Percentiles rank a stretch among this genome's conserved stretches.
These are phyloP conservation scores for Protodeltote pygarga DNA, from an alignment of 2,888 invertebrate species.

Conservation along the genomic window DNA sequence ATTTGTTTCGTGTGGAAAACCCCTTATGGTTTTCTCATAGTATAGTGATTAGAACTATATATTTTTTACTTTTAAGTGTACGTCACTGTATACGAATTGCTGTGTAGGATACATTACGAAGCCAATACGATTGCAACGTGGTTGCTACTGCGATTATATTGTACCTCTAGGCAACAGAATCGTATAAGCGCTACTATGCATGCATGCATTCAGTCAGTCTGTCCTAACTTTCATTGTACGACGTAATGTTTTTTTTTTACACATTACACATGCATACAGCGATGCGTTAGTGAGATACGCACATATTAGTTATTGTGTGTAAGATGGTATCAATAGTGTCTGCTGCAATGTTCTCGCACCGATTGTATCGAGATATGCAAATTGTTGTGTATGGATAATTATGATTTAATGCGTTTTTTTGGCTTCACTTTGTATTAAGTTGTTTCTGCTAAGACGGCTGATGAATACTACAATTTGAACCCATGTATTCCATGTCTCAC, in stretches of 20 bases:
- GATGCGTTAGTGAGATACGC: constrained; percentile 26
- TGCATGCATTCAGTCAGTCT: too few species aligned
- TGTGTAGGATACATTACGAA: too few species aligned
- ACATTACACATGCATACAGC: background rate
- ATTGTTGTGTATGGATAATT: constrained; percentile 29
- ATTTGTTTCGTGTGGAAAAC: too few species aligned
- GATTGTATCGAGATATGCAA: constrained; percentile 43
- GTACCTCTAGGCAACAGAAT: too few species aligned
- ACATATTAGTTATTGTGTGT: constrained; percentile 29
- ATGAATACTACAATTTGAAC: background rate
- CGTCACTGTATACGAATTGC: too few species aligned
- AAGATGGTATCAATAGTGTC: constrained; percentile 38
- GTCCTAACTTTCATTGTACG: background rate
- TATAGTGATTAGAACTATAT: too few species aligned
- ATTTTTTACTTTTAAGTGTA: too few species aligned
- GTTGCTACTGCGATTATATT: too few species aligned
- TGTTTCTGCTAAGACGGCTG: constrained; percentile 3
- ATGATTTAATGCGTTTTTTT: constrained; percentile 9
- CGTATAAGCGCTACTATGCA: too few species aligned
- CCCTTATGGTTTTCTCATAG: too few species aligned
- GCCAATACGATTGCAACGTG: too few species aligned
- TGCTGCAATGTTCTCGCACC: constrained; percentile 16
- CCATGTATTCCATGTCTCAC: background rate
- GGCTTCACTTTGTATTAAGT: constrained; percentile 10
- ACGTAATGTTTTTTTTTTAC: constrained; percentile 23